Percentiles rank a stretch among this genome's conserved stretches.
These are phyloP conservation scores for Apostichopus parvimensis DNA, from an alignment of 35 echinoderm and acorn worm genomes.

Conservation along the genomic window DNA sequence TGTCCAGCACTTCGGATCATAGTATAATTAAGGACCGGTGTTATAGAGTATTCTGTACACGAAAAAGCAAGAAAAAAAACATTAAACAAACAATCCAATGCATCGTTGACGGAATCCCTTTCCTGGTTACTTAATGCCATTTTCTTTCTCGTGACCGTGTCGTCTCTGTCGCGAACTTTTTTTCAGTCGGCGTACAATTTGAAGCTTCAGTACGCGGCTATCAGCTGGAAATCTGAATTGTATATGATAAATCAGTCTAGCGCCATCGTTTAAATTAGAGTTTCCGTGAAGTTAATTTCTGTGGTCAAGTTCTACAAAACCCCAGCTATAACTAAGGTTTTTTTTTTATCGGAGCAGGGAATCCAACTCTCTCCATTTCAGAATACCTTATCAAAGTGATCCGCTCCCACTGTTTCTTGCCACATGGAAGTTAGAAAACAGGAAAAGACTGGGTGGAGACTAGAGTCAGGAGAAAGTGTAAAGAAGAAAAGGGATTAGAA, in stretches of 20 bases:
- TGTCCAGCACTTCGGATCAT: neutral
- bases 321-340: too few species aligned
- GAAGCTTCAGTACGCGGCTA: neutral
- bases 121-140: neutral
- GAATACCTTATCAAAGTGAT: too few species aligned
- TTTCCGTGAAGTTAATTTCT: too few species aligned
- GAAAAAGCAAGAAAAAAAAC: neutral
- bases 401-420: too few species aligned
- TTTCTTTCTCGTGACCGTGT: neutral
- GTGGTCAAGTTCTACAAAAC: too few species aligned
- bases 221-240: neutral
- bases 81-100: neutral
- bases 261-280: neutral
- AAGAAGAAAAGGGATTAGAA: too few species aligned
- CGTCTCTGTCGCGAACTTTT: neutral
- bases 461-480: too few species aligned
- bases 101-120: neutral
- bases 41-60: neutral
- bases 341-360: too few species aligned
- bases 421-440: too few species aligned
- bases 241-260: neutral
- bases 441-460: too few species aligned
- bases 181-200: neutral
- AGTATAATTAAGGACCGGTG: too few species aligned
- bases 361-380: too few species aligned